Conservation (phyloP, 2,888 invertebrate species). For the Dryomyza anilis region DNA sequence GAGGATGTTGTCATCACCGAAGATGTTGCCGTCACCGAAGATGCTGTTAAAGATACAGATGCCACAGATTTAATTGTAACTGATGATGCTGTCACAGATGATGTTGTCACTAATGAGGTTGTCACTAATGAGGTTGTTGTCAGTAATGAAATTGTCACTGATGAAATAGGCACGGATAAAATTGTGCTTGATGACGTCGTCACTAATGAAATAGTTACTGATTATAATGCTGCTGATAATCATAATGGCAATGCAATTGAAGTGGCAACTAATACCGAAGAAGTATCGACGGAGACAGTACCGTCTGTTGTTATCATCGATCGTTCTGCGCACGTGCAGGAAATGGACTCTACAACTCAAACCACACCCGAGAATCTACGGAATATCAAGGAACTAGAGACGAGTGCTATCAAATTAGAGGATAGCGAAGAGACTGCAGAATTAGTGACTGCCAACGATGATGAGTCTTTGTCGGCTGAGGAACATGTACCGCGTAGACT, state of each 20-base stretch:
- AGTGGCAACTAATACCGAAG: too few species aligned
- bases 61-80: background rate
- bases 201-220: too few species aligned
- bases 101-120: background rate
- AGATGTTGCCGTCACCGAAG: constrained; percentile 38
- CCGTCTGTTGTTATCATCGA: too few species aligned
- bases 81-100: background rate
- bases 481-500: constrained; percentile 8
- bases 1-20: background rate
- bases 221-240: too few species aligned
- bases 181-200: too few species aligned
- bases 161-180: too few species aligned
- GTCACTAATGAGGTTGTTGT: background rate
- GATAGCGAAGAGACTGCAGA: constrained; percentile 51
- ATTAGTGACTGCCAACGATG: constrained; percentile 56
- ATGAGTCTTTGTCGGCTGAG: constrained; percentile 54
- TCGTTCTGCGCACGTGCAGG: constrained; percentile 40
- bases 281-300: too few species aligned
- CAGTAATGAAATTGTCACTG: too few species aligned
- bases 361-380: constrained; percentile 52
- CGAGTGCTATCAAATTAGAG: constrained; percentile 30
- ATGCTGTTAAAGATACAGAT: constrained; percentile 37
- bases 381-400: background rate
- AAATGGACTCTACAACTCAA: constrained; percentile 53
- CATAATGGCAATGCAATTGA: too few species aligned